Evolutionary conservation across 2,113 vertebrate species (phyloP).

Genomic region (Petroica traversi): DNA sequence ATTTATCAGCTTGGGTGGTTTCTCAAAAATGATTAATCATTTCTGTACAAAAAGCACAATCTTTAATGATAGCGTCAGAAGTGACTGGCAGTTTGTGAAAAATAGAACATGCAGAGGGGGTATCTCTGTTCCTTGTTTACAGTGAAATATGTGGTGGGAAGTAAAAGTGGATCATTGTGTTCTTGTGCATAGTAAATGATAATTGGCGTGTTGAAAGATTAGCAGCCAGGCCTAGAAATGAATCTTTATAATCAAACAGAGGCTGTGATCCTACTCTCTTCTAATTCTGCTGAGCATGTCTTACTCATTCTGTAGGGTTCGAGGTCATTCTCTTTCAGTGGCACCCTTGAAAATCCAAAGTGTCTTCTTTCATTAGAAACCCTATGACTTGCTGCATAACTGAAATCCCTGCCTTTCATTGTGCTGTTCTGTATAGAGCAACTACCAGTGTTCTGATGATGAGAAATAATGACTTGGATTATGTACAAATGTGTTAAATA

Average conservation of each 20-base stretch:
- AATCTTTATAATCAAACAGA: background rate
- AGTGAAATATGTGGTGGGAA: background rate
- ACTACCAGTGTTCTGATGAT: background rate
- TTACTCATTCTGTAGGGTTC: background rate
- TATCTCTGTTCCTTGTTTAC: background rate
- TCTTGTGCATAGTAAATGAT: background rate
- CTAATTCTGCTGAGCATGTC: background rate
- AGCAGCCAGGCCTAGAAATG: background rate
- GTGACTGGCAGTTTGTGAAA: background rate
- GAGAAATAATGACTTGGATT: background rate
- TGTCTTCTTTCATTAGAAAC: background rate
- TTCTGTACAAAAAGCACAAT: background rate
- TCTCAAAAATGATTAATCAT: background rate
- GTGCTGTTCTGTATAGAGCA: background rate
- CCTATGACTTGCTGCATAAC: background rate
- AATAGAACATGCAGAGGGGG: background rate
- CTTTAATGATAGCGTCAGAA: background rate
- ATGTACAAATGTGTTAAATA: background rate
- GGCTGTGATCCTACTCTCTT: background rate
- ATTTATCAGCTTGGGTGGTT: background rate
- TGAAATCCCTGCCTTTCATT: background rate
- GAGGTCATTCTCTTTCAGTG: background rate
- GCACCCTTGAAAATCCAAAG: background rate
- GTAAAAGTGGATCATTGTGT: background rate
- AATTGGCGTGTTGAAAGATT: background rate